Evolutionary conservation across 2,888 invertebrate species (phyloP).

Genomic region (Lymantria dispar): DNA sequence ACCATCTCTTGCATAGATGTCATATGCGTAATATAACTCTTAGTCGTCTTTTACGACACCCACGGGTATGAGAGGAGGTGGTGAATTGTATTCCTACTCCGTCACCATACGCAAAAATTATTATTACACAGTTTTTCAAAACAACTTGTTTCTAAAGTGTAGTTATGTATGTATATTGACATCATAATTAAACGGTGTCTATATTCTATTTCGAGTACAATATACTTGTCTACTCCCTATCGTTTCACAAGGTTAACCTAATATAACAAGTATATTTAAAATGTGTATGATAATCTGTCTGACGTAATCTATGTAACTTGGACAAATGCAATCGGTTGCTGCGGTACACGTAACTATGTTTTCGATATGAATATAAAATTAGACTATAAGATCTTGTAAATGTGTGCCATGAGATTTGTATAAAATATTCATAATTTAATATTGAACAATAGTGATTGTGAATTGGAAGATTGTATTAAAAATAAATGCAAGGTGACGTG

Average conservation of each 20-base stretch:
- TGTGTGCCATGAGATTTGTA: not conserved
- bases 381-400: conserved; percentile 4
- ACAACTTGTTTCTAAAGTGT: too few species aligned
- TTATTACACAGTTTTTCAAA: too few species aligned
- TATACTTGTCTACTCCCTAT: conserved; percentile 12
- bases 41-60: too few species aligned
- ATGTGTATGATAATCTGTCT: conserved; percentile 12
- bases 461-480: too few species aligned
- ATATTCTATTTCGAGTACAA: conserved; percentile 9
- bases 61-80: too few species aligned
- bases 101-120: too few species aligned
- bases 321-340: conserved; percentile 15
- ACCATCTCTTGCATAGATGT: too few species aligned
- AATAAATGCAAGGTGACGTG: too few species aligned
- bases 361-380: conserved; percentile 19
- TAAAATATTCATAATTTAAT: not conserved
- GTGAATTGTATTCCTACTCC: too few species aligned
- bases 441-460: too few species aligned
- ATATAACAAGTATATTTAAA: conserved; percentile 15
- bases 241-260: conserved; percentile 25
- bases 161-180: not conserved
- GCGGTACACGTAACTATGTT: conserved; percentile 14
- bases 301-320: conserved; percentile 26
- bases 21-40: too few species aligned
- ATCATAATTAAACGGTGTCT: conserved; percentile 12